Evolutionary conservation across 1,140 invertebrate genomes (phyloP).

Genomic region (Atta texana): DNA sequence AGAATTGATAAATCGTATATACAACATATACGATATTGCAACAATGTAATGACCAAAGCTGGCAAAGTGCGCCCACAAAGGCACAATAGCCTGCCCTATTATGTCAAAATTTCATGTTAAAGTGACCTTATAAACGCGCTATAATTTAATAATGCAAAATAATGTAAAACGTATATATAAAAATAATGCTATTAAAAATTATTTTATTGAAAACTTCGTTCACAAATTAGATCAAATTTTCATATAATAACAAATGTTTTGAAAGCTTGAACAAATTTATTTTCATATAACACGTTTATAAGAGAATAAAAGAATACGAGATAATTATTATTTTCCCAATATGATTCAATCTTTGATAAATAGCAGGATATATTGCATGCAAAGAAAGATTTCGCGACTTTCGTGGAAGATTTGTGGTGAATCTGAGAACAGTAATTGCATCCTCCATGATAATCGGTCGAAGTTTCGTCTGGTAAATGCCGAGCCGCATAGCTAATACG

Average conservation of each 20-base stretch:
- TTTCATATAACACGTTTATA: background rate
- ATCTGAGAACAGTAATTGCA: conserved; percentile 21
- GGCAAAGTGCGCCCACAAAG: conserved; percentile 30
- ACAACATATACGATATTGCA: background rate
- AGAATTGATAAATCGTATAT: conserved; percentile 38
- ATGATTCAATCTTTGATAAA: background rate
- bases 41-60: background rate
- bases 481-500: conserved; percentile 26
- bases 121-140: background rate
- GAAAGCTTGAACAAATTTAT: background rate
- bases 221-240: conserved; percentile 15
- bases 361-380: background rate
- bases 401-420: conserved; percentile 10
- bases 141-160: conserved; percentile 11
- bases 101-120: conserved; percentile 31
- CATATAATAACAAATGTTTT: background rate
- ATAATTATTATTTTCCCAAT: background rate
- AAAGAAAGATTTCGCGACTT: background rate
- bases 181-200: background rate
- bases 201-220: background rate
- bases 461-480: conserved; percentile 42
- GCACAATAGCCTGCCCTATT: conserved; percentile 4
- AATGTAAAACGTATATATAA: background rate
- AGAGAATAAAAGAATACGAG: background rate
- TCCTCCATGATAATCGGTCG: conserved; percentile 29